Conservation (phyloP, 2,113 vertebrate species). For the Nymphicus hollandicus region DNA sequence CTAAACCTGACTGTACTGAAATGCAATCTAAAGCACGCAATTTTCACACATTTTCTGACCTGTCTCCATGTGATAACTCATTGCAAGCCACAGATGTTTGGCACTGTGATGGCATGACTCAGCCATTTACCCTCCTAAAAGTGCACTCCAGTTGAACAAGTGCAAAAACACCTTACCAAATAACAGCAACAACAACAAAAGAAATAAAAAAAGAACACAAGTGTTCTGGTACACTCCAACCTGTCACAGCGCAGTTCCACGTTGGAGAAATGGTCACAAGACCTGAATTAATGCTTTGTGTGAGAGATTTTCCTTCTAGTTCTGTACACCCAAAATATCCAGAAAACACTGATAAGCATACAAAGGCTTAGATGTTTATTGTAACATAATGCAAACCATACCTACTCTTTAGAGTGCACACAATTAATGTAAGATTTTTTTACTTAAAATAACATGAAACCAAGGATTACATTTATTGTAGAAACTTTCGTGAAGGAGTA, state of each 20-base stretch:
- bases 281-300: background rate
- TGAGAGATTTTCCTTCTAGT: background rate
- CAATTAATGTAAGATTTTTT: background rate
- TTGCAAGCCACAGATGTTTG: background rate
- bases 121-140: background rate
- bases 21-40: background rate
- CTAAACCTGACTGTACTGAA: background rate
- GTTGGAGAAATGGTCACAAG: background rate
- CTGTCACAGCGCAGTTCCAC: fast-evolving
- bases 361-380: background rate
- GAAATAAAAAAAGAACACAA: background rate
- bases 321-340: background rate
- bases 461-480: background rate
- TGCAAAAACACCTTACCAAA: background rate
- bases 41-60: background rate
- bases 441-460: background rate
- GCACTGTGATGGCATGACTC: background rate
- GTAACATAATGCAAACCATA: background rate
- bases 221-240: background rate
- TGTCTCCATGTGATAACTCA: background rate
- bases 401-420: background rate
- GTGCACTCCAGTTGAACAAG: background rate
- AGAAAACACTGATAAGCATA: background rate
- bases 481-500: background rate
- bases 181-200: background rate